Evolutionary conservation across 53 echinoderm and acorn worm genomes (phyloP), one percentile per base, ranked within the genome.

Genomic region (Stichopus horrens): DNA sequence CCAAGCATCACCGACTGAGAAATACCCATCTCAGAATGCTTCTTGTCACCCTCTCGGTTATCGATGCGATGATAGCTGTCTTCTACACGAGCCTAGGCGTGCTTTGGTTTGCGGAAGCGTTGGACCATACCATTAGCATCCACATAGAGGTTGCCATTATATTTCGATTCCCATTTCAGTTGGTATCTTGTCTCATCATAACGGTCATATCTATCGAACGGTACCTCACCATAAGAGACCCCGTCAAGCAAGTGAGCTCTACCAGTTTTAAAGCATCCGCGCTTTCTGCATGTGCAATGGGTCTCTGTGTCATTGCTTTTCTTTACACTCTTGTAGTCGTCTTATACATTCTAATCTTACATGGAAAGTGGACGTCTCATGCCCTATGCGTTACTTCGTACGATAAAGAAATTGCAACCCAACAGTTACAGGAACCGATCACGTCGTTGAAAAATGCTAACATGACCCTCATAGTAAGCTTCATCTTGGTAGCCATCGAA

Each of bases 101-200:
- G 71, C 71, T n/a, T 20, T 71, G 71, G 71, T 20, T 71, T 7
- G 37, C 37, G 37, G 37, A 37, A 0, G 37, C 37, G 37, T 37
- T 37, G 37, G 37, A 37, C 37, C 37, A 37, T 37, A 37, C 37
- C 37, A 37, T 37, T 37, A 2, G 37, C 37, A 37, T 37, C 37
- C 37, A 37, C 37, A 37, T 37, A 37, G 37, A 37, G 37, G 37
- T 37, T 37, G 37, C 37, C 37, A 37, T 37, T 2, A 37, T 18
- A 71, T 71, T 71, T 71, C 71, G 71, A 16, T 71, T 71, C 71
- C 71, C 71, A n/a, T 71, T 71, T 18, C 71, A 71, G 19, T 16
- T 71, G 4, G 7, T 71, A 71, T 71, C 71, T 16, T 71, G 71
- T 71, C 14, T 71, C 19, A n/a, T 13, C 4, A 71, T 71, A 4